phyloP scores from a whole-genome alignment of 2,888 invertebrate genomes.

The Synergus japonicus region DNA sequence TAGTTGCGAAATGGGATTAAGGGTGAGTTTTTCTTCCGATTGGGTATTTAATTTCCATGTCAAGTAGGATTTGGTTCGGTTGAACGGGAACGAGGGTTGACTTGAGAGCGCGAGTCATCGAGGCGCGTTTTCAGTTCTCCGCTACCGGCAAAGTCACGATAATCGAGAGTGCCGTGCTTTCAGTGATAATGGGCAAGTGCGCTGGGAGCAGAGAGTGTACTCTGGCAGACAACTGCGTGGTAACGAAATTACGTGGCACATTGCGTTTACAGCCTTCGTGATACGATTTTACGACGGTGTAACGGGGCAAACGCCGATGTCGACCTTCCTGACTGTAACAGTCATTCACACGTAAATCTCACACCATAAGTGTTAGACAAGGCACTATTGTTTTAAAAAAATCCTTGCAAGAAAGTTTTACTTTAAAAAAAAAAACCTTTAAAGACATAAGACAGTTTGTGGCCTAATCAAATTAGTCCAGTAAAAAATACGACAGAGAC shows the following conservation, averaged over 20 bases:
- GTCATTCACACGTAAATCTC: constrained; percentile 56
- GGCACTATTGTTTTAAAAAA: too few relatives aligned
- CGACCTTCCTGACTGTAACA: constrained; percentile 52
- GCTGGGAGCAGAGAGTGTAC: constrained; percentile 62
- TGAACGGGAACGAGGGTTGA: constrained; percentile 40
- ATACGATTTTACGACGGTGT: constrained; percentile 72
- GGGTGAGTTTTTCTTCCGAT: background rate
- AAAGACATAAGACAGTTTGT: too few relatives aligned
- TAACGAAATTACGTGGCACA: constrained; percentile 75
- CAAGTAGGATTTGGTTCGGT: constrained; percentile 37
- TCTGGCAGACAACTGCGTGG: constrained; percentile 68
- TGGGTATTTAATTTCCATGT: constrained; percentile 32
- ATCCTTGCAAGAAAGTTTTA: too few relatives aligned
- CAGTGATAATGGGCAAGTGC: constrained; percentile 76
- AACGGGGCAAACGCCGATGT: constrained; percentile 65
- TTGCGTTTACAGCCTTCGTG: constrained; percentile 72
- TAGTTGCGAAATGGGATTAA: background rate
- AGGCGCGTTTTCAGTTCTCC: constrained; percentile 72
- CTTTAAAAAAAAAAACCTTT: too few relatives aligned
- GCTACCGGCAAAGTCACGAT: constrained; percentile 71
- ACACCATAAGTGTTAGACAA: constrained; percentile 48
- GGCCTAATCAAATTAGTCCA: too few relatives aligned
- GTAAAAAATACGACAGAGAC: too few relatives aligned
- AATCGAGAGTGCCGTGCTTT: constrained; percentile 76
- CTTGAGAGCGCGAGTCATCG: constrained; percentile 44